Percentiles rank a stretch among this genome's conserved stretches.
Conservation (phyloP, 2,113 vertebrate genomes). For the Eulemur rufifrons region DNA sequence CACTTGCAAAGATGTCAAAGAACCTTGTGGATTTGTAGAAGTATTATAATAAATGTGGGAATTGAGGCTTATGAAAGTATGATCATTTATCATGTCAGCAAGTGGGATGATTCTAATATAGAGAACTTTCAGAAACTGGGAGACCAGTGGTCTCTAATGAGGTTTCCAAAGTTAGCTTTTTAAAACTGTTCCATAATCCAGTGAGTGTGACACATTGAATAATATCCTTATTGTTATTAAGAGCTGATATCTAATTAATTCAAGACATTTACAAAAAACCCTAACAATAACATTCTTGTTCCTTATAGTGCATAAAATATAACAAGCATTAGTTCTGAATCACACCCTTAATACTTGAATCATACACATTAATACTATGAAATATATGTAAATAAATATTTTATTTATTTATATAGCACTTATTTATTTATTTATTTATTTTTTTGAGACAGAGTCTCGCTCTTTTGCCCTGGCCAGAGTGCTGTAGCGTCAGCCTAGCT, state of each 20-base stretch:
- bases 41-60: background rate
- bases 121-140: background rate
- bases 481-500: too few species aligned
- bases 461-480: too few species aligned
- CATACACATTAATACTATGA: background rate
- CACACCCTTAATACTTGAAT: background rate
- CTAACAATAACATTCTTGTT: background rate
- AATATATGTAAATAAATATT: background rate
- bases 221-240: background rate
- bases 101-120: background rate
- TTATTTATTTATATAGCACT: background rate
- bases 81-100: constrained; percentile 2
- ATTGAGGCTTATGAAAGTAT: background rate
- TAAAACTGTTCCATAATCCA: background rate
- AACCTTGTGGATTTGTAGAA: background rate
- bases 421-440: background rate
- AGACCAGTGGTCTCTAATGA: background rate
- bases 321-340: background rate
- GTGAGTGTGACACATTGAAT: background rate
- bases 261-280: background rate
- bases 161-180: background rate
- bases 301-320: background rate
- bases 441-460: too few species aligned
- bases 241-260: background rate
- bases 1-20: background rate